Percentiles rank a stretch among this genome's conserved stretches.
These are phyloP conservation scores for Xiphophorus birchmanni DNA, from an alignment of 2,797 vertebrate species.

Conservation along the genomic window DNA sequence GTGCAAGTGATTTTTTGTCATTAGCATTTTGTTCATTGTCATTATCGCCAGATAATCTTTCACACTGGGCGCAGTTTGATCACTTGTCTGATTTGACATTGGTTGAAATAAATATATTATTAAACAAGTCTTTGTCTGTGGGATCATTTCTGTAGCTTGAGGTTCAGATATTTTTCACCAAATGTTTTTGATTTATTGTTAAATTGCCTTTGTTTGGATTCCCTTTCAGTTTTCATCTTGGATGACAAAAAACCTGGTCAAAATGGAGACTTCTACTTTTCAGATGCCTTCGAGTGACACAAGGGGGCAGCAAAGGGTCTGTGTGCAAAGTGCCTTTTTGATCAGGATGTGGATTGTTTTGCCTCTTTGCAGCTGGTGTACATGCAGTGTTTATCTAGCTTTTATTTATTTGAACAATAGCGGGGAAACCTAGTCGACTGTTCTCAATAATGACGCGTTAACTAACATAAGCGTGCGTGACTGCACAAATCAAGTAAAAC, in stretches of 20 bases:
- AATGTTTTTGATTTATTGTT: no score
- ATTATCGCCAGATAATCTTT: constrained; percentile 35
- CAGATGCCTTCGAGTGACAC: constrained; percentile 22
- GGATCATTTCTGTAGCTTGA: not conserved
- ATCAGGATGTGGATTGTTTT: constrained; percentile 20
- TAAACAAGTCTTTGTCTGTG: constrained; percentile 22
- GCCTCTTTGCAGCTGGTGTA: not conserved
- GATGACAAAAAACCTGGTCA: constrained; percentile 16
- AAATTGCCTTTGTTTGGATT: not conserved
- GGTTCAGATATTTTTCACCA: not conserved
- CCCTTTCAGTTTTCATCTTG: not conserved
- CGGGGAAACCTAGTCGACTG: not conserved
- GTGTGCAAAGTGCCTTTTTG: not conserved
- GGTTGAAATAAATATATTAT: constrained; percentile 60
- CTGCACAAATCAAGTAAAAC: not conserved
- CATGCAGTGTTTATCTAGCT: not conserved
- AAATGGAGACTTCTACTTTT: constrained; percentile 47
- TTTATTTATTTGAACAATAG: constrained; percentile 3
- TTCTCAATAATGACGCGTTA: not conserved
- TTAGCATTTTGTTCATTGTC: constrained; percentile 46
- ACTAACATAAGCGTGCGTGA: not conserved
- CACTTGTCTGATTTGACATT: constrained; percentile 49
- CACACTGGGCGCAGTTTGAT: constrained; percentile 30
- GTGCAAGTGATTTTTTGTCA: constrained; percentile 48
- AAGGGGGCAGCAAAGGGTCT: constrained; percentile 33